Conservation (phyloP, 2,113 vertebrate species). For the Buteo buteo region DNA sequence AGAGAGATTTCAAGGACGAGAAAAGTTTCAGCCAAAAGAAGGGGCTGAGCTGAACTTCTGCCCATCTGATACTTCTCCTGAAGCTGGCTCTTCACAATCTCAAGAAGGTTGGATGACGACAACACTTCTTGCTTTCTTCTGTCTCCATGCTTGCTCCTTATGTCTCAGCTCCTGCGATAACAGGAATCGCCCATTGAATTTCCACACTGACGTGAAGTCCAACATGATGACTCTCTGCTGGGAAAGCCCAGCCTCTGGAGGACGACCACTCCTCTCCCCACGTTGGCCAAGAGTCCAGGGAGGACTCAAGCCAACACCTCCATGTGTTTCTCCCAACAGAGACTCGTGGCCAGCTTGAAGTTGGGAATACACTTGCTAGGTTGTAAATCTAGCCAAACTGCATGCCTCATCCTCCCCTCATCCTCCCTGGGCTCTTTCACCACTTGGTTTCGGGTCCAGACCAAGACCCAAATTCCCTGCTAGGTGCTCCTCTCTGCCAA, state of each 20-base stretch:
- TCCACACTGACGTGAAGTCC: rapidly evolving
- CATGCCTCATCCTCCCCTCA: background rate
- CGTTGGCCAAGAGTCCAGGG: background rate
- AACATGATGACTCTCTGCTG: rapidly evolving
- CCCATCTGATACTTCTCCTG: background rate
- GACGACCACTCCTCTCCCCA: background rate
- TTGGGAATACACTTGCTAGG: rapidly evolving
- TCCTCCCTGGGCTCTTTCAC: background rate
- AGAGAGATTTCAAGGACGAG: background rate
- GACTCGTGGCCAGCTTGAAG: background rate
- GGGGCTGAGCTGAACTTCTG: background rate
- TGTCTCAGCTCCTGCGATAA: background rate
- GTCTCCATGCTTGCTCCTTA: background rate
- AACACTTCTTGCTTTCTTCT: background rate
- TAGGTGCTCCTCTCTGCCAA: background rate
- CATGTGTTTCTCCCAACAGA: background rate
- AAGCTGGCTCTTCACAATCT: background rate
- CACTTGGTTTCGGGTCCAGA: background rate
- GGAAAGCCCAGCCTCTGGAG: background rate
- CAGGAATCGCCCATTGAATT: rapidly evolving
- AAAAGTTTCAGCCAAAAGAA: slow-evolving; percentile 1
- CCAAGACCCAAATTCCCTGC: background rate
- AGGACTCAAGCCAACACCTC: background rate
- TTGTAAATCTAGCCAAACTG: background rate
- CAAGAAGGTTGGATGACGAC: background rate